A percentile compares a stretch with the other conserved stretches of the same genome.
Conservation (phyloP, 2,888 invertebrate species). For the Aphodius granarius region DNA sequence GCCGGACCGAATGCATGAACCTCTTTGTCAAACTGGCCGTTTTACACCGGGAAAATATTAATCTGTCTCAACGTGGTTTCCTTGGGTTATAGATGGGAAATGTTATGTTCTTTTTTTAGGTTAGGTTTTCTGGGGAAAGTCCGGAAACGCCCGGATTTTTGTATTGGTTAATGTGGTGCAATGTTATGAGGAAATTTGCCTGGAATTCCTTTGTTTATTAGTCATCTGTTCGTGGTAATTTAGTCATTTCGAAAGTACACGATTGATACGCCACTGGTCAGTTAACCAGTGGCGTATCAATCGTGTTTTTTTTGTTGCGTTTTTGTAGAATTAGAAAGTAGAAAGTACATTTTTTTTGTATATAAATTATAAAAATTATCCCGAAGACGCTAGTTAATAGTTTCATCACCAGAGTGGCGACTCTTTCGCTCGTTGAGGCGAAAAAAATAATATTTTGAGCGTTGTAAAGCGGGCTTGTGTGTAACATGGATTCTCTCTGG, state of each 20-base stretch:
- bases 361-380: too few relatives aligned
- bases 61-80: background rate
- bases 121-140: background rate
- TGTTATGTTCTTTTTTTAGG: background rate
- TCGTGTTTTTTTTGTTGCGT: too few relatives aligned
- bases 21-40: conserved; percentile 11
- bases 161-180: too few relatives aligned
- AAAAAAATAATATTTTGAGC: background rate
- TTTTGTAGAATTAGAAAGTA: too few relatives aligned
- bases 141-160: background rate
- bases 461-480: background rate
- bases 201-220: background rate
- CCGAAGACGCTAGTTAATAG: too few relatives aligned
- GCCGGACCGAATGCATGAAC: conserved; percentile 1
- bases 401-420: too few relatives aligned
- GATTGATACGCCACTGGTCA: too few relatives aligned
- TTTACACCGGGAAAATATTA: background rate
- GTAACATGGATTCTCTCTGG: conserved; percentile 10
- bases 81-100: background rate
- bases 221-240: background rate
- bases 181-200: background rate
- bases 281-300: background rate
- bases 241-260: too few relatives aligned
- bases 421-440: too few relatives aligned
- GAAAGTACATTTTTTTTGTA: too few relatives aligned